phyloP scores from a whole-genome alignment of 2,888 invertebrate genomes.

The Plebejus melissa region DNA sequence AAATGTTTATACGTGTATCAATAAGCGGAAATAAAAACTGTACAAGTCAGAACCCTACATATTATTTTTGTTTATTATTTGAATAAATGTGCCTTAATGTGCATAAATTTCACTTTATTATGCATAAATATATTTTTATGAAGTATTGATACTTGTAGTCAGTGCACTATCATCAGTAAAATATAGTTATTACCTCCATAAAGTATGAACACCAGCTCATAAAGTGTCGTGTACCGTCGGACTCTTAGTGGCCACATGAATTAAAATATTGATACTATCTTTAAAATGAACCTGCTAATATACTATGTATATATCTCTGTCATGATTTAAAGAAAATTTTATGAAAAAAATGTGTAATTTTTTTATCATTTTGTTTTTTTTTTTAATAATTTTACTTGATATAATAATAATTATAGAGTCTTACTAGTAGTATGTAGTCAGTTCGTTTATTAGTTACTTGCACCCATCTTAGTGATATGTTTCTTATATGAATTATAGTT shows the following conservation, averaged over 20 bases:
- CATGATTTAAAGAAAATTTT: background rate
- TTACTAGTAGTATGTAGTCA: background rate
- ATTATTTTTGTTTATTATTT: background rate
- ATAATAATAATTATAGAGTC: background rate
- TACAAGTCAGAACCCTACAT: background rate
- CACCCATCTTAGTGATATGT: background rate
- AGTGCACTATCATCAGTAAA: background rate
- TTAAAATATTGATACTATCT: background rate
- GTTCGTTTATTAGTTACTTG: background rate
- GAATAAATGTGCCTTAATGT: background rate
- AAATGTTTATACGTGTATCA: background rate
- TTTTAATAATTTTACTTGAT: background rate
- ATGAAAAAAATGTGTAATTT: background rate
- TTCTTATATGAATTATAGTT: background rate
- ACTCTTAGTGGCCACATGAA: background rate
- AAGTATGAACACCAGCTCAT: background rate
- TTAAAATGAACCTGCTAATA: background rate
- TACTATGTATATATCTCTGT: background rate
- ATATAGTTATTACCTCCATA: background rate
- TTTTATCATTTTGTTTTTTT: background rate
- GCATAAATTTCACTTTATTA: constrained; percentile 6
- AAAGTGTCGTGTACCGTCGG: constrained; percentile 12
- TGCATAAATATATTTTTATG: background rate
- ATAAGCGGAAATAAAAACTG: background rate
- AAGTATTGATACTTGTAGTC: background rate